These are phyloP conservation scores for Nerophis ophidion DNA, from an alignment of 2,113 vertebrate genomes.

Conservation along the genomic window DNA sequence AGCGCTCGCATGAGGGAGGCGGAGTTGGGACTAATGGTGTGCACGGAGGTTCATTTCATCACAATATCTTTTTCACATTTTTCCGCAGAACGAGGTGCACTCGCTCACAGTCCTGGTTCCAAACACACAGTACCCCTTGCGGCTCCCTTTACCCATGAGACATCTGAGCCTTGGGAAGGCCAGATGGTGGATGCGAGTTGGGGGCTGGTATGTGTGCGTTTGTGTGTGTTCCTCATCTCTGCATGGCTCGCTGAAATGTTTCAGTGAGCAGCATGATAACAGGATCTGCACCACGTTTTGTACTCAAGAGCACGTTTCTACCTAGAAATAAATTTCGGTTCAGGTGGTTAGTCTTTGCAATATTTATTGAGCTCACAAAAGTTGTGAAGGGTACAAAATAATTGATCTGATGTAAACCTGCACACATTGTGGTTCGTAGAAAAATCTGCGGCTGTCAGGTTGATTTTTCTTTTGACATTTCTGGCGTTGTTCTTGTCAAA, in stretches of 20 bases:
- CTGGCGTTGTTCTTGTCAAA: too few relatives aligned
- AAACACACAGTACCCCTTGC: constrained; percentile 31
- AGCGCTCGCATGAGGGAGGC: background rate
- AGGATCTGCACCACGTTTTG: background rate
- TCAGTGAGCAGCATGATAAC: background rate
- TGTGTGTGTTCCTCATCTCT: constrained; percentile 15
- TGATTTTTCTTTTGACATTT: too few relatives aligned
- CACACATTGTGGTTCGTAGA: too few relatives aligned
- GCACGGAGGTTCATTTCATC: constrained; percentile 6
- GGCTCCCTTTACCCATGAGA: constrained; percentile 64
- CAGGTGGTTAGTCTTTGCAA: background rate
- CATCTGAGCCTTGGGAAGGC: constrained; percentile 57
- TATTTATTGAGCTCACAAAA: background rate
- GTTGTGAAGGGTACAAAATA: too few relatives aligned
- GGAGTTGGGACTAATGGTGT: constrained; percentile 5
- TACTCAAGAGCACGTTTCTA: background rate
- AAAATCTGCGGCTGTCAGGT: too few relatives aligned
- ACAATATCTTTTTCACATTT: constrained; percentile 15
- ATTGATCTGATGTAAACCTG: too few relatives aligned
- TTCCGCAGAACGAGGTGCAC: background rate
- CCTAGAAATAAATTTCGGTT: background rate
- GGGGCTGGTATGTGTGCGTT: constrained; percentile 43
- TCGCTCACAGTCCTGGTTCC: background rate
- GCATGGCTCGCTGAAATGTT: background rate
- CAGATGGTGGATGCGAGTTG: constrained; percentile 66